Evolutionary conservation across 92 coral and sea anemone species (phyloP), one percentile per base, ranked within the genome.

Genomic region (Phenganax subtilis): DNA sequence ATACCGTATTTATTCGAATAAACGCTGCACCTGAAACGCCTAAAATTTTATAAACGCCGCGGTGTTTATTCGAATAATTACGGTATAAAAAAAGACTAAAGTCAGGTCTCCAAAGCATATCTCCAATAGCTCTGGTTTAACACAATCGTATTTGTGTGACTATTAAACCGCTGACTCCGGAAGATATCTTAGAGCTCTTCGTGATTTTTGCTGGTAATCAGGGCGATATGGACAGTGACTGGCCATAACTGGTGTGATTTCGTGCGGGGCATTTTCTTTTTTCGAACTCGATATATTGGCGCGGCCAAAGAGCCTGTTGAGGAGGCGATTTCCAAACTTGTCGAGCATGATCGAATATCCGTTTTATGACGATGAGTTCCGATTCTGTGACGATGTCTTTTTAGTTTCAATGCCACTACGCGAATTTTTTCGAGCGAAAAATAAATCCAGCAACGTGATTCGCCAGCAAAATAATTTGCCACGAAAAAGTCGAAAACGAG

Each of bases 231-330:
- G 25, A 12, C 79, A 84, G 30, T 81, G 81, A 4, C 86, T 80
- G 10, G 85, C 87, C 10, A 86, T 82, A 6, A 73, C 83, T 0
- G 93, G 90, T 94, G 98, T 12, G 85, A 85, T 69, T 88, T 86
- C 11, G 92, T 61, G 80, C 98, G 92, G 0, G 98, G 98, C 79
- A 94, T 87, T 77, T 94, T 94, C 90, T 90, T 94, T 75, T 94
- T 94, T 66, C 96, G 83, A 53, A 84, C 73, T 27, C 82, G 72
- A 51, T 78, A 78, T 37, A 78, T 64, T 20, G 25, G 25, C 12
- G 82, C 72, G 12, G 62, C 63, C 83, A 83, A 72, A 84, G 91
- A 74, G 88, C 84, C 84, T 82, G 87, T 15, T 78, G 89, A 16
- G 76, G 84, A 73, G 84, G 81, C 56, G 62, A 52, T 58, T 55